phyloP scores from a whole-genome alignment of 2,113 vertebrate species.

The Grantiella picta region DNA sequence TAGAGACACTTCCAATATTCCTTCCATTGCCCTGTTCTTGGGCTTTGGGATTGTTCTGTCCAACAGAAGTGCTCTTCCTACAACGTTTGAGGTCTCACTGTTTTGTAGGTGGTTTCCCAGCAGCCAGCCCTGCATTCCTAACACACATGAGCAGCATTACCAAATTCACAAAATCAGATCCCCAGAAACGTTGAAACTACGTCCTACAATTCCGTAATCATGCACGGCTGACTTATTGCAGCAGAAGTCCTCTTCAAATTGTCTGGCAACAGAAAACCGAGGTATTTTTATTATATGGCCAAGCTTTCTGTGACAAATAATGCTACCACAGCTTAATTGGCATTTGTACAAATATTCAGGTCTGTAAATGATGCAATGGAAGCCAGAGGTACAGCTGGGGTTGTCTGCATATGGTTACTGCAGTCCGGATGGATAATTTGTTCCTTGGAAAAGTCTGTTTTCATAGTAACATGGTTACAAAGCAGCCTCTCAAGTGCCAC shows the following conservation, averaged over 20 bases:
- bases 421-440: constrained; percentile 2
- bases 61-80: background rate
- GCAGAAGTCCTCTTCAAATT: background rate
- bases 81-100: background rate
- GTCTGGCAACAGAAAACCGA: constrained; percentile 3
- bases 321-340: background rate
- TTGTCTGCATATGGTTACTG: constrained; percentile 36
- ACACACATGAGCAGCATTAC: accelerated
- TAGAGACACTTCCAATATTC: background rate
- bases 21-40: background rate
- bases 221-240: background rate
- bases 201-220: background rate
- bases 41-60: background rate
- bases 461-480: constrained; percentile 31
- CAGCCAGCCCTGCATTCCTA: background rate
- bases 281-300: background rate
- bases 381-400: constrained; percentile 36
- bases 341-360: constrained; percentile 58
- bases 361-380: constrained; percentile 46
- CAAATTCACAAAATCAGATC: background rate
- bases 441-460: constrained; percentile 57
- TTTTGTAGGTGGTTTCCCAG: background rate
- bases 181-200: background rate
- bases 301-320: constrained; percentile 19
- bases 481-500: constrained; percentile 42